These are phyloP conservation scores for Tenthredo livida DNA, from an alignment of 2,888 invertebrate genomes.

Conservation along the genomic window DNA sequence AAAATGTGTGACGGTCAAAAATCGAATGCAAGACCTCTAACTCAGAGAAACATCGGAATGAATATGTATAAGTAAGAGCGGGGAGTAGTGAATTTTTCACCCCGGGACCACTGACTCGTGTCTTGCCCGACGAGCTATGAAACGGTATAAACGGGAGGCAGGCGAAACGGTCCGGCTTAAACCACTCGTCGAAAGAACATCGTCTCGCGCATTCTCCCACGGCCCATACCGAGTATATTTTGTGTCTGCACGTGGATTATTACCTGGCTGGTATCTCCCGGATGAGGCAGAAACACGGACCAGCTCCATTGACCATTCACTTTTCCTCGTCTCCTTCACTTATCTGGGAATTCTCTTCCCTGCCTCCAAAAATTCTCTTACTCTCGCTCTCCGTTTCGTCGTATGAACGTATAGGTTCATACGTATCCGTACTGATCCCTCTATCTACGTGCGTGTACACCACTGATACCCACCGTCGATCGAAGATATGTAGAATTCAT, in stretches of 20 bases:
- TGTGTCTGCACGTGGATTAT: conserved; percentile 3
- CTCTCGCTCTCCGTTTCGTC: neutral
- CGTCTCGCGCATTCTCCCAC: neutral
- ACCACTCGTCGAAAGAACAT: conserved; percentile 20
- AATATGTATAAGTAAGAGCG: neutral
- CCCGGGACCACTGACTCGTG: neutral
- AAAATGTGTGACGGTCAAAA: no score
- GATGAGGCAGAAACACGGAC: neutral
- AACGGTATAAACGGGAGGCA: neutral
- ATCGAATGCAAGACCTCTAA: no score
- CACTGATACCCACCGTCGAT: neutral
- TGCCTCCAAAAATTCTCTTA: neutral
- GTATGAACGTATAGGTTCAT: neutral
- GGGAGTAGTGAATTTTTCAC: neutral
- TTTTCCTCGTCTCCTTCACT: neutral
- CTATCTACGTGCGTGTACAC: neutral
- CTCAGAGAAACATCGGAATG: no score
- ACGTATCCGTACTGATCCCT: neutral
- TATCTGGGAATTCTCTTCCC: neutral
- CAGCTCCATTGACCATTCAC: conserved; percentile 5
- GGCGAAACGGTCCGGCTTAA: neutral
- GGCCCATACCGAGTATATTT: neutral
- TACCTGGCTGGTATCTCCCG: neutral
- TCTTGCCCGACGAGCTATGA: conserved; percentile 1
- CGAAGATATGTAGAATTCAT: neutral